phyloP scores from a whole-genome alignment of 2,797 vertebrate species.

The Ptychobarbus kaznakovi region DNA sequence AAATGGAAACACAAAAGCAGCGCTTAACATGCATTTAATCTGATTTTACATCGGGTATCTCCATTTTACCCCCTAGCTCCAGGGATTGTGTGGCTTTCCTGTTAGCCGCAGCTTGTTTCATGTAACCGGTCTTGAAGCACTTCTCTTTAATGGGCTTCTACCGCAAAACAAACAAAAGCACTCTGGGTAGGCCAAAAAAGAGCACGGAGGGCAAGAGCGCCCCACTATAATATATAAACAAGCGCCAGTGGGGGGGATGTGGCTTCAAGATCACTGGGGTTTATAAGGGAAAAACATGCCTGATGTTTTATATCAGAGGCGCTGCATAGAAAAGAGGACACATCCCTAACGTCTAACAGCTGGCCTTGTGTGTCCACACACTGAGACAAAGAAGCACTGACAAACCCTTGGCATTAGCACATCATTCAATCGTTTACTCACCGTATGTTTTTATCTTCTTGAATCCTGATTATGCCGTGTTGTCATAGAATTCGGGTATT shows the following conservation, averaged over 20 bases:
- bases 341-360: slow-evolving; percentile 81
- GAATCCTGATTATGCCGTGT: background rate
- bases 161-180: slow-evolving; percentile 43
- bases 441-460: background rate
- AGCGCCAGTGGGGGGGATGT: slow-evolving; percentile 69
- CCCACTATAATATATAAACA: slow-evolving; percentile 62
- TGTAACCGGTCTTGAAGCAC: slow-evolving; percentile 30
- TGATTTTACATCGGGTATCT: slow-evolving; percentile 37
- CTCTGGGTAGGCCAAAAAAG: slow-evolving; percentile 5
- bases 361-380: slow-evolving; percentile 67
- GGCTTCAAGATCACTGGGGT: slow-evolving; percentile 61
- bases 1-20: slow-evolving; percentile 32
- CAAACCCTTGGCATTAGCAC: background rate
- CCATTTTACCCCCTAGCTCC: slow-evolving; percentile 18
- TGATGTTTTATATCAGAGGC: slow-evolving; percentile 76
- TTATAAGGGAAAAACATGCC: slow-evolving; percentile 82
- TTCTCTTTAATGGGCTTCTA: slow-evolving; percentile 35
- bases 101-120: slow-evolving; percentile 30
- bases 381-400: slow-evolving; percentile 14
- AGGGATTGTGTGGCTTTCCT: slow-evolving; percentile 37
- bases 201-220: slow-evolving; percentile 21
- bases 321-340: slow-evolving; percentile 72
- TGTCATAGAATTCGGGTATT: background rate
- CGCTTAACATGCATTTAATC: slow-evolving; percentile 28
- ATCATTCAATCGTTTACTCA: background rate